These are phyloP conservation scores for Spodoptera litura DNA, from an alignment of 1,140 invertebrate species.

Conservation along the genomic window DNA sequence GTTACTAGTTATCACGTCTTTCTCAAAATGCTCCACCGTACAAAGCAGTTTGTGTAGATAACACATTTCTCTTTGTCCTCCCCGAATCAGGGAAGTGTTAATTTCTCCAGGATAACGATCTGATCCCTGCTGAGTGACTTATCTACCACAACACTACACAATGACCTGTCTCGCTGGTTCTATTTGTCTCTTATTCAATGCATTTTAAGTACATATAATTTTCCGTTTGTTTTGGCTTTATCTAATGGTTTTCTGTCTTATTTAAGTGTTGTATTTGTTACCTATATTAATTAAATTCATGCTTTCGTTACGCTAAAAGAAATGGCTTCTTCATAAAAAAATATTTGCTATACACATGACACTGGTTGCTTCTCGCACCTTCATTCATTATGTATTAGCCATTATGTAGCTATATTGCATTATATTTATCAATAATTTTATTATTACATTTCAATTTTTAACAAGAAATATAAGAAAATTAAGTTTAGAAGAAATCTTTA, in stretches of 20 bases:
- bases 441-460: no score
- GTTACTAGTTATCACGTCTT: not conserved
- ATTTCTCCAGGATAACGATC: slow-evolving; percentile 40
- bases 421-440: no score
- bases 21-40: not conserved
- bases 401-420: no score
- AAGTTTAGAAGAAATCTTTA: no score
- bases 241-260: not conserved
- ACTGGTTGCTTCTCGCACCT: no score
- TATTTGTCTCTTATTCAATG: slow-evolving; percentile 11
- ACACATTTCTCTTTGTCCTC: not conserved
- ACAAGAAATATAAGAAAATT: no score
- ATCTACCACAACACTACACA: slow-evolving; percentile 38
- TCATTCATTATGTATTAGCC: no score
- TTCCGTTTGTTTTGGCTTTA: slow-evolving; percentile 3
- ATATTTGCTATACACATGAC: no score
- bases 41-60: slow-evolving; percentile 5
- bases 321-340: no score
- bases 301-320: no score
- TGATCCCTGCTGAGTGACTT: slow-evolving; percentile 40
- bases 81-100: slow-evolving; percentile 27
- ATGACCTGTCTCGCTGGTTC: slow-evolving; percentile 24
- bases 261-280: no score
- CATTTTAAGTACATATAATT: slow-evolving; percentile 1
- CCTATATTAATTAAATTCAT: no score